phyloP scores from a whole-genome alignment of 1,140 invertebrate genomes.

The Cyrtorhinus lividipennis region DNA sequence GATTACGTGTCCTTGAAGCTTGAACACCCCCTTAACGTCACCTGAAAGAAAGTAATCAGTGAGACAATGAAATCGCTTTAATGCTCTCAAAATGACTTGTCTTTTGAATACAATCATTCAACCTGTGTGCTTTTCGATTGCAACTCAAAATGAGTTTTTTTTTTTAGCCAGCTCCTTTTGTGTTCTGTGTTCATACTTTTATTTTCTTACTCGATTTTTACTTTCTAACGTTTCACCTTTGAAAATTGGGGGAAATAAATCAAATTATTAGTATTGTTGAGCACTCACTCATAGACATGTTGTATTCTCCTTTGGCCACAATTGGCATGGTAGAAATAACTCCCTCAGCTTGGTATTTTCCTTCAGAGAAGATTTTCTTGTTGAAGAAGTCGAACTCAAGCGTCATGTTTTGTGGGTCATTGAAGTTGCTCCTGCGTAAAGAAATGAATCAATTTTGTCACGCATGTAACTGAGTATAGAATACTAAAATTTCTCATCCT shows the following conservation, averaged over 20 bases:
- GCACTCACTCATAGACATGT: slow-evolving; percentile 25
- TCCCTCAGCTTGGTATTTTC: slow-evolving; percentile 26
- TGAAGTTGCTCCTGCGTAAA: slow-evolving; percentile 23
- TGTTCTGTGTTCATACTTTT: too few species aligned
- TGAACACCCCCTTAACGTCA: slow-evolving; percentile 26
- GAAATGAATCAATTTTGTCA: not conserved
- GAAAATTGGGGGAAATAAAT: too few species aligned
- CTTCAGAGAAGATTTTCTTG: slow-evolving; percentile 24
- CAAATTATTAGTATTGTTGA: too few species aligned
- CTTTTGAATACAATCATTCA: too few species aligned
- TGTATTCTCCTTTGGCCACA: slow-evolving; percentile 26
- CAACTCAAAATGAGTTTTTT: too few species aligned
- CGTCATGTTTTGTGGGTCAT: slow-evolving; percentile 25
- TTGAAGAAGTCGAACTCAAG: slow-evolving; percentile 27
- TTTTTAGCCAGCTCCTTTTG: too few species aligned
- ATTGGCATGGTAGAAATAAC: slow-evolving; percentile 25
- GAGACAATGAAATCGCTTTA: too few species aligned
- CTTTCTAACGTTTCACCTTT: too few species aligned
- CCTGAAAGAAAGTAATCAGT: slow-evolving; percentile 20
- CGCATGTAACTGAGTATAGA: not conserved
- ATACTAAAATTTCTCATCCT: too few species aligned
- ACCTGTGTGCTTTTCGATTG: too few species aligned
- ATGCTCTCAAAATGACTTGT: too few species aligned
- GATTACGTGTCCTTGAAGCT: slow-evolving; percentile 24
- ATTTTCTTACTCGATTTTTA: too few species aligned